A percentile compares a stretch with the other conserved stretches of the same genome.
phyloP scores from a whole-genome alignment of 2,888 invertebrate genomes.

The Tipula vernalis region DNA sequence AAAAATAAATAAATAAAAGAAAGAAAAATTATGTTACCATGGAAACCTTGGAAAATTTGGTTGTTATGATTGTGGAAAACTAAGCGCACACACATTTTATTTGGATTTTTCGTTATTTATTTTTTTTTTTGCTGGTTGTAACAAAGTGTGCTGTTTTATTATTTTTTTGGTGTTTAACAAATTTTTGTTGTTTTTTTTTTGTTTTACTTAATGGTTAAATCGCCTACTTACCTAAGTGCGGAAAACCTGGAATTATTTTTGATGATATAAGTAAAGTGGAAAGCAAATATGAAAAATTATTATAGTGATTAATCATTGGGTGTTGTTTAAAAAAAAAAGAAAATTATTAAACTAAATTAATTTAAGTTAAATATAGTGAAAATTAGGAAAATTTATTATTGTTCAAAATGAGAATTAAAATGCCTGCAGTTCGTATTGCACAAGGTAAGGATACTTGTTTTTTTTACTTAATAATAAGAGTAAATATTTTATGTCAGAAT shows the following conservation, averaged over 20 bases:
- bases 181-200: background rate
- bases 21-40: slow-evolving; percentile 14
- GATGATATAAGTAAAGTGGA: background rate
- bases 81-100: background rate
- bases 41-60: background rate
- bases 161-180: background rate
- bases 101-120: background rate
- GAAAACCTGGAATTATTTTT: background rate
- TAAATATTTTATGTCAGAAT: background rate
- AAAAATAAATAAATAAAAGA: background rate
- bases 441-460: slow-evolving; percentile 56
- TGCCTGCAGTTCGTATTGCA: slow-evolving; percentile 93
- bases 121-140: background rate
- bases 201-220: background rate
- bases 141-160: background rate
- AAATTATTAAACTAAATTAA: background rate
- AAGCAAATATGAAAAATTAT: background rate
- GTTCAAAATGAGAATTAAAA: slow-evolving; percentile 90
- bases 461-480: background rate
- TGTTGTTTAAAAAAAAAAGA: background rate
- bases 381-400: slow-evolving; percentile 1
- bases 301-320: background rate
- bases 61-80: slow-evolving; percentile 6
- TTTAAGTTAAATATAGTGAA: background rate
- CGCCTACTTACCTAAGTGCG: background rate